These are phyloP conservation scores for Muntiacus muntjak DNA, from an alignment of 2,113 vertebrate genomes.

Conservation along the genomic window DNA sequence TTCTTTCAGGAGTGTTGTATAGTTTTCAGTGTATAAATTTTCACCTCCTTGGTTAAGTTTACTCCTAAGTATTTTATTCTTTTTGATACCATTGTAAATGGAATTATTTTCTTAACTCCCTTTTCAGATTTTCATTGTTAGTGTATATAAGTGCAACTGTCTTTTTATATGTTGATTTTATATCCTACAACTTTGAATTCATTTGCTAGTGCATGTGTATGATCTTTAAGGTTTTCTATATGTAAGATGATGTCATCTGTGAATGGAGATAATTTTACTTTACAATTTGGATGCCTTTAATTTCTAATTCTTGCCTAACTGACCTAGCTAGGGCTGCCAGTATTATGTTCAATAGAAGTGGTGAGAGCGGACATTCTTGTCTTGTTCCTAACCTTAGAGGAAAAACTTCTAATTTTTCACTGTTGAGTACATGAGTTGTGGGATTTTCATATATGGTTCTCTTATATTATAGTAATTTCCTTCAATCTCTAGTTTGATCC, in stretches of 20 bases:
- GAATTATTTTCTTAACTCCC: neutral
- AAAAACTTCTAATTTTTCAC: neutral
- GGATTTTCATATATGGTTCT: neutral
- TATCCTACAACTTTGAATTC: neutral
- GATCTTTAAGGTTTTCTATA: neutral
- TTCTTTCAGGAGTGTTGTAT: neutral
- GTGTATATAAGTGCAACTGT: neutral
- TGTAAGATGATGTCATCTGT: neutral
- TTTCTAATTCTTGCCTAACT: conserved; percentile 1
- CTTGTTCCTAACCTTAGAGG: neutral
- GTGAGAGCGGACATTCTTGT: neutral
- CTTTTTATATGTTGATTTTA: conserved; percentile 16
- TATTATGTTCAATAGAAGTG: neutral
- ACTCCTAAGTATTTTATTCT: neutral
- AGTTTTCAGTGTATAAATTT: neutral
- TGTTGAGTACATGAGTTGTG: neutral
- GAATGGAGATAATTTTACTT: neutral
- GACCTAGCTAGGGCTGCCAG: neutral
- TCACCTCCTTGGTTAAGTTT: neutral
- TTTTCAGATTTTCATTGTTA: neutral
- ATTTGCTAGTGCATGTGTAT: neutral
- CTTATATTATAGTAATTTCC: neutral
- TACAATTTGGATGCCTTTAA: neutral
- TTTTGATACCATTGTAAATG: neutral
- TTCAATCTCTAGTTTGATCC: neutral